phyloP scores from a whole-genome alignment of 2,113 vertebrate species.

The Genyomyrus donnyi region DNA sequence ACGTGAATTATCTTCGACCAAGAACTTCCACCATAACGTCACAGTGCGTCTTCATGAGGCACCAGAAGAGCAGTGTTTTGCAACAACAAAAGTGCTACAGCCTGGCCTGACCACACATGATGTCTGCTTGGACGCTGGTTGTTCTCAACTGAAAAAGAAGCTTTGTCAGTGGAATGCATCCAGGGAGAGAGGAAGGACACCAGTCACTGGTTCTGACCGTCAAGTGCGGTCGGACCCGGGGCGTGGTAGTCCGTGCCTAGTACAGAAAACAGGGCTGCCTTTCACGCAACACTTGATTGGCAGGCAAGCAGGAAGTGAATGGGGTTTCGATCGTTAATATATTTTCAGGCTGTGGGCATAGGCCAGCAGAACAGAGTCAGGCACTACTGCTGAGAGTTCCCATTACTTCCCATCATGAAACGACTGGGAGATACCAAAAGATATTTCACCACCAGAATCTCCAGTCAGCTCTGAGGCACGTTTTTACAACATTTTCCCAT shows the following conservation, averaged over 20 bases:
- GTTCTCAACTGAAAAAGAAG: not conserved
- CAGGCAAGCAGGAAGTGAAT: not conserved
- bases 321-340: not conserved
- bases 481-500: not conserved
- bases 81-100: not conserved
- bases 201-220: constrained; percentile 17
- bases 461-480: not conserved
- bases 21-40: constrained; percentile 5
- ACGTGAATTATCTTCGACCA: not conserved
- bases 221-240: not conserved
- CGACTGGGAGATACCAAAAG: not conserved
- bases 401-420: not conserved
- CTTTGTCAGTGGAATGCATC: constrained; percentile 15
- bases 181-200: not conserved
- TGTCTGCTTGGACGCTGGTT: not conserved
- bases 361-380: not conserved
- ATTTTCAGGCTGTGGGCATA: not conserved
- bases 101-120: not conserved
- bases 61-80: not conserved
- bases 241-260: not conserved
- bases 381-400: not conserved
- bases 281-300: not conserved
- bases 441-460: not conserved
- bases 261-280: not conserved
- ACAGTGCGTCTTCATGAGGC: not conserved